A percentile compares a stretch with the other conserved stretches of the same genome.
phyloP scores from a whole-genome alignment of 2,888 invertebrate species.

The Melanotus villosus region DNA sequence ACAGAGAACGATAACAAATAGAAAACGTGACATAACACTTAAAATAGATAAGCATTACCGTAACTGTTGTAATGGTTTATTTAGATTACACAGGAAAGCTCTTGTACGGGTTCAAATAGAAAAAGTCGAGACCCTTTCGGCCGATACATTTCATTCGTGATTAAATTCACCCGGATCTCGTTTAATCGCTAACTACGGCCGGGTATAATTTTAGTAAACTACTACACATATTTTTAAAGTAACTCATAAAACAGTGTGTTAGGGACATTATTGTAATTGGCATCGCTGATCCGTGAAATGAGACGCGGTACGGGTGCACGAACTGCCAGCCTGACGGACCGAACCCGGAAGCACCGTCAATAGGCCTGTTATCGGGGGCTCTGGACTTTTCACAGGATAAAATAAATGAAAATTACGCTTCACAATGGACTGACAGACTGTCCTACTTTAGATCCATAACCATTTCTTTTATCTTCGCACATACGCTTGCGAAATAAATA shows the following conservation, averaged over 20 bases:
- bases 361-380: constrained; percentile 40
- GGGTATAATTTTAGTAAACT: constrained; percentile 15
- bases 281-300: constrained; percentile 44
- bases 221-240: constrained; percentile 20
- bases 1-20: constrained; percentile 30
- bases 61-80: constrained; percentile 22
- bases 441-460: constrained; percentile 36
- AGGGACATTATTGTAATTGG: constrained; percentile 44
- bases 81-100: constrained; percentile 10
- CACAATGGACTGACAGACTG: constrained; percentile 30
- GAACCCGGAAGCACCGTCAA: constrained; percentile 40
- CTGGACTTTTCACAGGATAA: constrained; percentile 32
- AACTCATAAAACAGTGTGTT: constrained; percentile 35
- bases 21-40: constrained; percentile 29
- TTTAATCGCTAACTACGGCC: constrained; percentile 15
- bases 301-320: constrained; percentile 37
- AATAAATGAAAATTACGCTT: constrained; percentile 45
- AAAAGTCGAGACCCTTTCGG: constrained; percentile 1
- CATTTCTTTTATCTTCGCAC: constrained; percentile 34
- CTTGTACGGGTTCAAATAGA: background rate
- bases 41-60: constrained; percentile 29
- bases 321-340: constrained; percentile 37
- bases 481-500: constrained; percentile 24
- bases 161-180: background rate
- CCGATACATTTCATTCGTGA: background rate